phyloP scores from a whole-genome alignment of 2,113 vertebrate genomes.

The Semnornis frantzii region DNA sequence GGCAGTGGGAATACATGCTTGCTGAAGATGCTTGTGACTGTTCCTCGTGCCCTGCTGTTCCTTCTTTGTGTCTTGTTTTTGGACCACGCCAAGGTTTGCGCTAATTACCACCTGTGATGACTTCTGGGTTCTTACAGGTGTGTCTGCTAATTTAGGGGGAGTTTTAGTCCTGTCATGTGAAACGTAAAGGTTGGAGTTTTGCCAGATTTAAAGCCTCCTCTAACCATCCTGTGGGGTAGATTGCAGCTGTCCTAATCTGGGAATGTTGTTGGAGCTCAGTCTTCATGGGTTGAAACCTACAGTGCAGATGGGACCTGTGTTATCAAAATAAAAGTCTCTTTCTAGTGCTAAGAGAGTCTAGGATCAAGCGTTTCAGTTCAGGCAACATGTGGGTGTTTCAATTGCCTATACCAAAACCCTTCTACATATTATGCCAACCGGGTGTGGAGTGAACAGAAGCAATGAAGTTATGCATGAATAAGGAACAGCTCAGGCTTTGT shows the following conservation, averaged over 20 bases:
- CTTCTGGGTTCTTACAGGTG: not conserved
- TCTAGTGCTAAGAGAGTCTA: not conserved
- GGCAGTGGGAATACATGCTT: not conserved
- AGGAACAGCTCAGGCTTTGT: constrained; percentile 47
- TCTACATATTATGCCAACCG: constrained; percentile 10
- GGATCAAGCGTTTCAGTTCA: constrained; percentile 18
- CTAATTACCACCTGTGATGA: not conserved
- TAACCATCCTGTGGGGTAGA: not conserved
- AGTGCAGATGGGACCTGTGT: not conserved
- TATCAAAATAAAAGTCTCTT: not conserved
- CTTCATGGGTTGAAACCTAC: not conserved
- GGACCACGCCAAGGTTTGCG: not conserved
- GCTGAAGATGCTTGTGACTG: not conserved
- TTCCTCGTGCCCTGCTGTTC: not conserved
- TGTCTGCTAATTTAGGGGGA: not conserved
- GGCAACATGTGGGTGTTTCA: constrained; percentile 33
- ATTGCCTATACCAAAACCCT: constrained; percentile 26
- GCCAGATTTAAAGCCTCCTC: not conserved
- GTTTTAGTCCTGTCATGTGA: not conserved
- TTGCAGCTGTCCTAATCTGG: not conserved
- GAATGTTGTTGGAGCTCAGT: not conserved
- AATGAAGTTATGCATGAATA: constrained; percentile 50
- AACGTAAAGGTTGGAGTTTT: not conserved
- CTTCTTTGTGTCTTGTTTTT: accelerated
- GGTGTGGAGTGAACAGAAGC: constrained; percentile 30